A percentile compares a stretch with the other conserved stretches of the same genome.
phyloP scores from a whole-genome alignment of 2,113 vertebrate species.

The Propithecus coquereli region DNA sequence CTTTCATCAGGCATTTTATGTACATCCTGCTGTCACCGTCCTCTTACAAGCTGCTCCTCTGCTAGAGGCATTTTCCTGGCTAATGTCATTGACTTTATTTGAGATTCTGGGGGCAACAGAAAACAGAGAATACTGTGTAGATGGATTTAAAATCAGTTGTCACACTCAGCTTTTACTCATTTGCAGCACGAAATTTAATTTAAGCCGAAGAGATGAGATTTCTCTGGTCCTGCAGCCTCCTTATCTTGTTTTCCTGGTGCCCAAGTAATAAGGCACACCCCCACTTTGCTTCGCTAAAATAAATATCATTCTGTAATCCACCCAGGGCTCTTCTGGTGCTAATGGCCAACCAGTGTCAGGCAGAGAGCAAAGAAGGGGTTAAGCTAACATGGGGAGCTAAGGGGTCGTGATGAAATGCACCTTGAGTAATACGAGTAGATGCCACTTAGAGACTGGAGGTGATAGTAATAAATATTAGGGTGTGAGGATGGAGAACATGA shows the following conservation, averaged over 20 bases:
- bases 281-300: neutral
- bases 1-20: constrained; percentile 51
- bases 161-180: neutral
- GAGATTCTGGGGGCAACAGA: neutral
- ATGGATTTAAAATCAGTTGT: neutral
- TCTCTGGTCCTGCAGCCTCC: neutral
- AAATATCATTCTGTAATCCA: neutral
- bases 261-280: neutral
- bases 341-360: neutral
- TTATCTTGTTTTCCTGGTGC: neutral
- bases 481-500: neutral
- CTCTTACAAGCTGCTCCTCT: constrained; percentile 57
- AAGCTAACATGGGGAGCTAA: neutral
- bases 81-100: neutral
- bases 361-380: neutral
- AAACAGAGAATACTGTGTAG: neutral
- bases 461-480: neutral
- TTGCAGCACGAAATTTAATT: constrained; percentile 41
- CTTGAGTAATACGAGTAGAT: neutral
- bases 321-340: neutral
- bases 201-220: constrained; percentile 12
- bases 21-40: constrained; percentile 41
- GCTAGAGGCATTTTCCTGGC: constrained; percentile 29
- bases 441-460: neutral
- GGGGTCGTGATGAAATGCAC: neutral